Evolutionary conservation across 2,888 invertebrate species (phyloP), one percentile per base, ranked within the genome.

Genomic region (Cantharis nigra): DNA sequence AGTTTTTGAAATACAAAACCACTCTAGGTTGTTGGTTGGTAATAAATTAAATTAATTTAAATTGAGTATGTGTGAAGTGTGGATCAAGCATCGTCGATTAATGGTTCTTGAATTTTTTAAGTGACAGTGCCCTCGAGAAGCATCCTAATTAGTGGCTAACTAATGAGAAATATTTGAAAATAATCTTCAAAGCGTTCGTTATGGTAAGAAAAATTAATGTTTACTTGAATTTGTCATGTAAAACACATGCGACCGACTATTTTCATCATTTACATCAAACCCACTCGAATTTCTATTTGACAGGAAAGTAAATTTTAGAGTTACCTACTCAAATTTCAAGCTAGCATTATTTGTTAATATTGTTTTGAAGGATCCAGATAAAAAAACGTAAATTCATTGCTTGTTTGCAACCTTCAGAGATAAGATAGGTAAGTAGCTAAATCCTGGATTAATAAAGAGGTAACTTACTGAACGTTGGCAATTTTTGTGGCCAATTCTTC

Each of bases 401-500:
- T 33, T 13, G 3, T n/a, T 33, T n/a, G 13, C n/a, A n/a, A 33
- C 33, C 33, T 33, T 33, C 33, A 33, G n/a, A 33, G 33, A 33
- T 33, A 33, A 33, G 33, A 33, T 33, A 33, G 5, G 26, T 26
- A 9, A 26, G 9, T 26, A 26, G 26, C 2, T 33, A 33, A 13
- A 33, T 33, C 5, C 13, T 33, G 33, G n/a, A 33, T 33, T 33
- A 33, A 33, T 33, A 33, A n/a, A n/a, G 3, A 33, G 13, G 33
- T 13, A 71, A 87, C 89, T 87, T 87, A 94, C 94, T 90, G 90
- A 82, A 94, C 94, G 89, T 98, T 98, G 10, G 95, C 97, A 72
- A 98, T 89, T 84, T 93, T 90, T 0, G 98, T 97, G 1, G 98
- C 98, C 84, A 95, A 92, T 74, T 88, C 90, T 89, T 99, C 99